These are phyloP conservation scores for Blera fallax DNA, from an alignment of 2,888 invertebrate species.

Conservation along the genomic window DNA sequence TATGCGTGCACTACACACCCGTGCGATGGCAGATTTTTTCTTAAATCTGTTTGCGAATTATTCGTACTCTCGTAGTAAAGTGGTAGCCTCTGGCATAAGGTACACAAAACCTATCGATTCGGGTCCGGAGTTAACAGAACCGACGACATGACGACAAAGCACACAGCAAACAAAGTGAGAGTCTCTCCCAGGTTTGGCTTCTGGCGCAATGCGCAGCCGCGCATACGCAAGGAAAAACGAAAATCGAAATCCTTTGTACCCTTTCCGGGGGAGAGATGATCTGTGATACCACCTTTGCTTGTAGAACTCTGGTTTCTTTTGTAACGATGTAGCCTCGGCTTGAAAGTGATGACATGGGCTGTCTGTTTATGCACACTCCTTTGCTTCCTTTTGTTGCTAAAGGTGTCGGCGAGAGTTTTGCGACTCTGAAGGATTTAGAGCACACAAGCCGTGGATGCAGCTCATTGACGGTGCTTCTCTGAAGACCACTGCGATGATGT, in stretches of 20 bases:
- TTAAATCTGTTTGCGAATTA: constrained; percentile 25
- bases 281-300: constrained; percentile 16
- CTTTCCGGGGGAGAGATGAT: constrained; percentile 26
- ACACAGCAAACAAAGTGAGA: constrained; percentile 18
- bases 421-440: constrained; percentile 25
- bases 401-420: constrained; percentile 9
- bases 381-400: not conserved
- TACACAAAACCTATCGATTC: constrained; percentile 32
- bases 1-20: constrained; percentile 57
- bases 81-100: constrained; percentile 35
- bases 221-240: not conserved
- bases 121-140: constrained; percentile 53
- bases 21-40: not conserved
- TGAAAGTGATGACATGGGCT: constrained; percentile 65
- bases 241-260: constrained; percentile 42
- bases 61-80: constrained; percentile 31
- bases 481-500: constrained; percentile 56
- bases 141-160: constrained; percentile 8
- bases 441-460: not conserved
- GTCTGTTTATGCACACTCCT: constrained; percentile 57
- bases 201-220: constrained; percentile 49
- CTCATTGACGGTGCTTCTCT: not conserved
- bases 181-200: constrained; percentile 29
- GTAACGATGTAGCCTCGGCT: not conserved
- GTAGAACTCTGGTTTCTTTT: not conserved